Evolutionary conservation across 1,140 invertebrate genomes (phyloP).

Genomic region (Scaptomyza graminum): DNA sequence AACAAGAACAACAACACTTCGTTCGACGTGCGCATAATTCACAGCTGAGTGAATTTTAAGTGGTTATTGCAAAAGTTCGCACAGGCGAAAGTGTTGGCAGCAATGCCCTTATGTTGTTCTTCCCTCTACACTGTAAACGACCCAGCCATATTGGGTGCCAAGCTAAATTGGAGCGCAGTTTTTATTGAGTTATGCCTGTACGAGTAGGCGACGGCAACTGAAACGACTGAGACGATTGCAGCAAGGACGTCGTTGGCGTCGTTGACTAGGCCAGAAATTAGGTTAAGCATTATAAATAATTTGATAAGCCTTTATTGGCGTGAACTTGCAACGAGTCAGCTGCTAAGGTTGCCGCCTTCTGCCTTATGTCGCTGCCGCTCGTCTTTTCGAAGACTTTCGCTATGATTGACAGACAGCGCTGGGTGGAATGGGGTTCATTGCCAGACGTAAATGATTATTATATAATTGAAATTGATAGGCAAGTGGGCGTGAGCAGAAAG

Average conservation of each 20-base stretch:
- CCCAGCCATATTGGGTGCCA: slow-evolving; percentile 39
- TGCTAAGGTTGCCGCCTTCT: slow-evolving; percentile 25
- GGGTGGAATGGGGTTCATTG: slow-evolving; percentile 7
- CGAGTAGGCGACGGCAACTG: too few species aligned
- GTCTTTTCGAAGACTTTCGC: slow-evolving; percentile 22
- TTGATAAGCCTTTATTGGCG: slow-evolving; percentile 79
- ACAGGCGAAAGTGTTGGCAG: slow-evolving; percentile 72
- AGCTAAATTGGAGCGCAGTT: slow-evolving; percentile 55
- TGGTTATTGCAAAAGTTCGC: slow-evolving; percentile 81
- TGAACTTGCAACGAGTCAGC: slow-evolving; percentile 60
- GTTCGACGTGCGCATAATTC: slow-evolving; percentile 78
- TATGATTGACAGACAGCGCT: slow-evolving; percentile 70
- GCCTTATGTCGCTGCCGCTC: background rate
- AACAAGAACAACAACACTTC: slow-evolving; percentile 77
- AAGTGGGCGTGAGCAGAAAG: background rate
- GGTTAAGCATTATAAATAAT: slow-evolving; percentile 82
- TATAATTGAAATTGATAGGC: slow-evolving; percentile 82
- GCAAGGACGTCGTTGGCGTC: slow-evolving; percentile 36
- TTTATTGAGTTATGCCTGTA: slow-evolving; percentile 72
- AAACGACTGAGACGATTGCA: background rate
- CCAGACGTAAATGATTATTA: slow-evolving; percentile 79
- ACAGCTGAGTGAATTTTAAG: slow-evolving; percentile 82
- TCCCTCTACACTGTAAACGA: slow-evolving; percentile 7
- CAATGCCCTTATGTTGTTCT: background rate
- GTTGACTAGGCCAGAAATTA: slow-evolving; percentile 70